Conservation (phyloP, 1,140 invertebrate species). For the Euwallacea similis region DNA sequence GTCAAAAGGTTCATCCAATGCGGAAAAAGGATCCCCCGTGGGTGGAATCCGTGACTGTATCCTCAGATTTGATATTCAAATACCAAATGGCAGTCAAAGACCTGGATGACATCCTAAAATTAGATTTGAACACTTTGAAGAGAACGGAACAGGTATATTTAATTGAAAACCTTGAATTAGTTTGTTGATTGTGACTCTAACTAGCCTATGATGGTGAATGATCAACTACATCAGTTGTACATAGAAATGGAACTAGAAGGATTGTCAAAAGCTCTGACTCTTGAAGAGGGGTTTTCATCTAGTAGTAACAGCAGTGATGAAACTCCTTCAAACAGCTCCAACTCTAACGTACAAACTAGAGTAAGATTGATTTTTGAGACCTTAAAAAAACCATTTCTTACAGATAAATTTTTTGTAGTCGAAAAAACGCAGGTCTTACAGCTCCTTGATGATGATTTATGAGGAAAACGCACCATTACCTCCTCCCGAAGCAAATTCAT, state of each 20-base stretch:
- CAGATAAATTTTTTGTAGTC: slow-evolving; percentile 36
- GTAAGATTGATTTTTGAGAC: slow-evolving; percentile 35
- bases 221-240: slow-evolving; percentile 72
- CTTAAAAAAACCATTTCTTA: not conserved
- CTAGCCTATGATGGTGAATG: slow-evolving; percentile 70
- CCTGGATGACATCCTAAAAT: slow-evolving; percentile 65
- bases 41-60: slow-evolving; percentile 65
- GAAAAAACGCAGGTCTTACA: slow-evolving; percentile 57
- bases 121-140: slow-evolving; percentile 65
- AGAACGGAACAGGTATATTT: slow-evolving; percentile 59
- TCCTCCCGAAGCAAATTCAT: slow-evolving; percentile 45
- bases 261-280: slow-evolving; percentile 58
- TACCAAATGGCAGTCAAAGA: slow-evolving; percentile 66
- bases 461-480: slow-evolving; percentile 65
- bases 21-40: slow-evolving; percentile 64
- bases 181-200: not conserved
- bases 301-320: slow-evolving; percentile 60
- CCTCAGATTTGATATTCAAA: slow-evolving; percentile 67
- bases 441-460: slow-evolving; percentile 63
- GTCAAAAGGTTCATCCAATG: slow-evolving; percentile 44
- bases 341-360: slow-evolving; percentile 16
- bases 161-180: slow-evolving; percentile 3
- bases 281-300: slow-evolving; percentile 66
- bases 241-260: slow-evolving; percentile 70
- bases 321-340: slow-evolving; percentile 44